Base-by-base conservation (phyloP, 1,140 invertebrate genomes). In the Orchesella cincta region DNA sequence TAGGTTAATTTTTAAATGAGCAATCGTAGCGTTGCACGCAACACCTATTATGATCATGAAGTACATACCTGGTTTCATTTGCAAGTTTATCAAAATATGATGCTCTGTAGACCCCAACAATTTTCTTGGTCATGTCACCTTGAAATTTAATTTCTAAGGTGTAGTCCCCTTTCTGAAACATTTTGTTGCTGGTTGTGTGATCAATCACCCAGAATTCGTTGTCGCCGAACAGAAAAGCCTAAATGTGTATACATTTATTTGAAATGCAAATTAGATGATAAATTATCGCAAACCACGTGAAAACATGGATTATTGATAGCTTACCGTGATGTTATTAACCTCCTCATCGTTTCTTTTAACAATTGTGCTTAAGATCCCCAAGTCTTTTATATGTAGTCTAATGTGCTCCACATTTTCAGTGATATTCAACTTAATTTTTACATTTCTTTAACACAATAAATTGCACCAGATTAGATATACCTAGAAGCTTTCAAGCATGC, bases 21-120 rank as follows among this genome's bases (percentile, higher is more conserved):
- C 20, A n/a, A n/a, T n/a, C n/a, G n/a, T n/a, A n/a, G n/a, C n/a
- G n/a, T n/a, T n/a, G n/a, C n/a, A n/a, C n/a, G n/a, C n/a, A n/a
- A n/a, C n/a, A n/a, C n/a, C n/a, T n/a, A n/a, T n/a, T n/a, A n/a
- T n/a, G n/a, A n/a, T n/a, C n/a, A n/a, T n/a, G n/a, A n/a, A n/a
- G n/a, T 14, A 67, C 75, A 82, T 86, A 92, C 91, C 90, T 90
- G n/a, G 84, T 88, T 83, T 87, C 84, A 82, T 90, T 90, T 0
- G 83, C 86, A 46, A 85, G 78, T 76, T 84, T 81, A 57, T 91
- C 89, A 54, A 86, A 87, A 84, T 95, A 95, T 33, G 86, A 87
- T 84, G 93, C 94, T 57, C 90, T 88, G 84, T 95, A 95, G 81
- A 95, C 91, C 0, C 94, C 94, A 26, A 91, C 89, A 75, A 93